A percentile compares a stretch with the other conserved stretches of the same genome.
phyloP scores from a whole-genome alignment of 2,797 vertebrate species.

The Danio albolineatus region DNA sequence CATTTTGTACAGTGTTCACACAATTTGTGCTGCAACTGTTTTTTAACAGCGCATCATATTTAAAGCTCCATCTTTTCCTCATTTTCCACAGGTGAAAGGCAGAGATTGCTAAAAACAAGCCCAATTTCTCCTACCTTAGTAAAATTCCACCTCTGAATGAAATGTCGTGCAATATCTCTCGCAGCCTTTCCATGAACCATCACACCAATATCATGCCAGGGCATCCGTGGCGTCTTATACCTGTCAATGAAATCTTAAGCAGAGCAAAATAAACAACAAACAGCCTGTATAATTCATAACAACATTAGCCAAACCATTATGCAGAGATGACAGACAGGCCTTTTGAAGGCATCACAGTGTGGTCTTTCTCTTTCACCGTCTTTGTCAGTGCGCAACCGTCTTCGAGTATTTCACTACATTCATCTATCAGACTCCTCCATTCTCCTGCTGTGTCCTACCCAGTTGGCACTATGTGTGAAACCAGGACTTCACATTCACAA shows the following conservation, averaged over 20 bases:
- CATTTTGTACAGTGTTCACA: no score
- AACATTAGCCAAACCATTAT: conserved; percentile 51
- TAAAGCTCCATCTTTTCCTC: neutral
- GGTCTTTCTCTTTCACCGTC: conserved; percentile 59
- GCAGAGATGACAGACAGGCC: conserved; percentile 50
- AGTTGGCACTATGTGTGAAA: conserved; percentile 59
- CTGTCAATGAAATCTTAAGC: conserved; percentile 63
- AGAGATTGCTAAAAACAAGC: neutral
- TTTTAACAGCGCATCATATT: no score
- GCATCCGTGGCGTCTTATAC: conserved; percentile 64
- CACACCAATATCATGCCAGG: conserved; percentile 60
- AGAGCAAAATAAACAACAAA: conserved; percentile 59
- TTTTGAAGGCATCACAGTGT: conserved; percentile 60
- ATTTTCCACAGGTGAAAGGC: neutral
- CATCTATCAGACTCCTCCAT: conserved; percentile 54
- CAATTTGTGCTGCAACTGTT: no score
- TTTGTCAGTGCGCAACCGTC: conserved; percentile 28
- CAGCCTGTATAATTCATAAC: conserved; percentile 34
- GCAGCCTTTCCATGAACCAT: conserved; percentile 56
- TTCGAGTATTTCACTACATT: conserved; percentile 67
- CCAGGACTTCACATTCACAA: conserved; percentile 57
- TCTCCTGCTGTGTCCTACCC: conserved; percentile 58
- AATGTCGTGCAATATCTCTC: conserved; percentile 57
- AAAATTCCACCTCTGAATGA: conserved; percentile 67
- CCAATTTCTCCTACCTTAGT: conserved; percentile 50